Base-by-base conservation (phyloP, 2,113 vertebrate genomes). In the Caranx ignobilis region DNA sequence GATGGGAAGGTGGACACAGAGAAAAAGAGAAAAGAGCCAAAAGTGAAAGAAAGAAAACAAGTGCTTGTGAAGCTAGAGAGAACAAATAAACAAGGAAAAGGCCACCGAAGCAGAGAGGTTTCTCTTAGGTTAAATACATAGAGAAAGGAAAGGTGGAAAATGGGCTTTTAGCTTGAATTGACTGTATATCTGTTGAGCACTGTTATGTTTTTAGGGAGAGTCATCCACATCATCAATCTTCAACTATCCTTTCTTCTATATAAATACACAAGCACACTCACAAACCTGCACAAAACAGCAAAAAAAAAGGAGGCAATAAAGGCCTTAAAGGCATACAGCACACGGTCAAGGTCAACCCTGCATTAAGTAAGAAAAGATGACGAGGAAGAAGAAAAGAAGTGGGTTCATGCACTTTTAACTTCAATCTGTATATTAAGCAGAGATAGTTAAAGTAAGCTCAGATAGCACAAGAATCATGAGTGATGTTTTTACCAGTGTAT, bases 401-500 rank as follows among this genome's bases (percentile, higher is more conserved):
- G 10, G 37, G 3, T 67, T 37, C 19, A 41, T 47, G 16, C 35
- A 60, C 34, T 5, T n/a, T 2, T 47, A 1, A 19, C 11, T 50
- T 26, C 5, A 37, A 11, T 56, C 37, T 57, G 7, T 21, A 37
- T 13, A 19, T 62, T 54, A 32, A 60, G 7, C 16, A 37, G 18
- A 37, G 16, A 60, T 16, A 59, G 6, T 54, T 54, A 26, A 26
- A 26, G 26, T 26, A 26, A 26, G 21, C 54, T 26, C 21, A 12
- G 26, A 13, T 15, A 32, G 16, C 31, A 41, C 11, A 45, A 3
- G 6, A 47, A 59, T 70, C 21, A 34, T 26, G 35, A 6, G 1
- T 47, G 52, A 41, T 26, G 19, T 32, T 61, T 76, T 92, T 95
- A 97, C 96, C 95, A 97, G 90, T 4, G 96, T 96, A 88, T 97